phyloP scores from a whole-genome alignment of 2,888 invertebrate species.

The Glyphotaelius pellucidus region DNA sequence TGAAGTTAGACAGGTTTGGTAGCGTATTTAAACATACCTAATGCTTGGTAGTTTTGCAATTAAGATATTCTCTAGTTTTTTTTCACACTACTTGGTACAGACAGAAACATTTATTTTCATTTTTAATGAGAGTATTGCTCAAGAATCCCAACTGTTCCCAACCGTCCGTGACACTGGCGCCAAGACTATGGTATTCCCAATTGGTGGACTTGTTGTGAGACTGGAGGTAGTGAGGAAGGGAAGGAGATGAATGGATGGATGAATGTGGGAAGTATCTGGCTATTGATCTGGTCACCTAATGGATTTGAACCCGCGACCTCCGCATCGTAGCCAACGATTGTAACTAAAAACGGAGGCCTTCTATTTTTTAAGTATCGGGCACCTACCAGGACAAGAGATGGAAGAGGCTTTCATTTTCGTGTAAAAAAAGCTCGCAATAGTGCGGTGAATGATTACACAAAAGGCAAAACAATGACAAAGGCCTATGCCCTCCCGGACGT shows the following conservation, averaged over 20 bases:
- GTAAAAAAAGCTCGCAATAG: conserved; percentile 26
- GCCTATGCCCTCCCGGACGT: conserved; percentile 17
- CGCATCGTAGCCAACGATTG: too few species aligned
- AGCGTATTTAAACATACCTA: neutral
- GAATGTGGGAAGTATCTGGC: neutral
- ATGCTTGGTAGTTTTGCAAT: neutral
- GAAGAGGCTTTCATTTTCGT: conserved; percentile 31
- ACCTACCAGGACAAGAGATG: neutral
- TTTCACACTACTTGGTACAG: neutral
- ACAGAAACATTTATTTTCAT: neutral
- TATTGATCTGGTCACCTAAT: neutral
- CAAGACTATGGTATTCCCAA: too few species aligned
- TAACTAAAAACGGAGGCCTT: too few species aligned
- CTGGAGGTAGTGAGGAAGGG: too few species aligned
- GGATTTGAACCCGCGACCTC: too few species aligned
- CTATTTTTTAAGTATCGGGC: neutral
- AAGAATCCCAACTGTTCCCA: too few species aligned
- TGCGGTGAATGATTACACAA: conserved; percentile 4
- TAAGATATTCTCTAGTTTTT: neutral
- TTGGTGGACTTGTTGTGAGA: too few species aligned
- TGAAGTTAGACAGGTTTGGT: conserved; percentile 2
- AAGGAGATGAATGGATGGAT: too few species aligned
- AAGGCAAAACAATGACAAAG: conserved; percentile 13
- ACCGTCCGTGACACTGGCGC: too few species aligned
- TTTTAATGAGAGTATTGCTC: too few species aligned